A percentile compares a stretch with the other conserved stretches of the same genome.
Evolutionary conservation across 2,888 invertebrate species (phyloP).

Genomic region (Drosophila anomalata): DNA sequence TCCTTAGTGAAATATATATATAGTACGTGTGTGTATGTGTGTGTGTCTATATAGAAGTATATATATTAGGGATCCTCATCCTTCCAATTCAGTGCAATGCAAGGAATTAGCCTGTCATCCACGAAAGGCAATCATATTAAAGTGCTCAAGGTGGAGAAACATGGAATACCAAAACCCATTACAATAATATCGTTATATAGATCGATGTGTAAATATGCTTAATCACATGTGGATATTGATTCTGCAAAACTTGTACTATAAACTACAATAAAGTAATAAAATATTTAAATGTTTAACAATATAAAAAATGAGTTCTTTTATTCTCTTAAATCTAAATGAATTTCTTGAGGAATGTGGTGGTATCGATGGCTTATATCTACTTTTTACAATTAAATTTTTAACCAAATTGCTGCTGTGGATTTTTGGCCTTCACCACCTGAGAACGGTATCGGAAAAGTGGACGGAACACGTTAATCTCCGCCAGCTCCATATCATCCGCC

Average conservation of each 20-base stretch:
- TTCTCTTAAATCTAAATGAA: slow-evolving; percentile 29
- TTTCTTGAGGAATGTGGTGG: slow-evolving; percentile 14
- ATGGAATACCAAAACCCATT: slow-evolving; percentile 38
- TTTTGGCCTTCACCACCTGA: slow-evolving; percentile 68
- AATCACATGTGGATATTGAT: slow-evolving; percentile 50
- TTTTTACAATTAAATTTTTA: slow-evolving; percentile 11
- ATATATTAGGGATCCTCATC: slow-evolving; percentile 41
- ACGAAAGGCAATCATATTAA: slow-evolving; percentile 35
- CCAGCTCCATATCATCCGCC: slow-evolving; percentile 79
- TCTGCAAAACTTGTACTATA: slow-evolving; percentile 31
- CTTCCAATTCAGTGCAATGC: slow-evolving; percentile 66
- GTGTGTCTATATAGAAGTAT: slow-evolving; percentile 10
- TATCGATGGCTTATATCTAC: slow-evolving; percentile 7
- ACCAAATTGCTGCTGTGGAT: slow-evolving; percentile 54
- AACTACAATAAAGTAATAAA: slow-evolving; percentile 50
- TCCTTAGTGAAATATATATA: slow-evolving; percentile 52
- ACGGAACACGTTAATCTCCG: slow-evolving; percentile 82
- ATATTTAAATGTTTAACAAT: slow-evolving; percentile 67
- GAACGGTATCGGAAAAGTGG: slow-evolving; percentile 82
- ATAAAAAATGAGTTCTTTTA: slow-evolving; percentile 23
- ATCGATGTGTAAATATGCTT: slow-evolving; percentile 59
- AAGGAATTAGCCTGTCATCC: slow-evolving; percentile 70
- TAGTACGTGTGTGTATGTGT: slow-evolving; percentile 6
- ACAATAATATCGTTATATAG: slow-evolving; percentile 53
- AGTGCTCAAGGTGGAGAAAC: slow-evolving; percentile 47